phyloP scores from a whole-genome alignment of 2,888 invertebrate genomes.

The Mythimna vitellina region DNA sequence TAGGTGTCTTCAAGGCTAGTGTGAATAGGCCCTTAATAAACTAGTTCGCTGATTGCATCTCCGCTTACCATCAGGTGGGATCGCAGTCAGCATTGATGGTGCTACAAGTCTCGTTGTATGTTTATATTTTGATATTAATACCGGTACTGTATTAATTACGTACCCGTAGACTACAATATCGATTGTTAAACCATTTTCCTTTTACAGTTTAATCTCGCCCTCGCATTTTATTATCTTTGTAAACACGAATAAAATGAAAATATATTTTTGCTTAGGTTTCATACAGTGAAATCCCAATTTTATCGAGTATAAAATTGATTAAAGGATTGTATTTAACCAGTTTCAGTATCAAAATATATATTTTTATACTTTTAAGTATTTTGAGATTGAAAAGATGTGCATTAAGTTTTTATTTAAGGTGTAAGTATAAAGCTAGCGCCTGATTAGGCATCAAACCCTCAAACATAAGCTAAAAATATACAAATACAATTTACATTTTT shows the following conservation, averaged over 20 bases:
- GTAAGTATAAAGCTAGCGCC: no score
- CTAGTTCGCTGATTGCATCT: no score
- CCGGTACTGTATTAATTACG: constrained; percentile 24
- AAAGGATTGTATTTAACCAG: constrained; percentile 10
- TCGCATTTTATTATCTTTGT: constrained; percentile 28
- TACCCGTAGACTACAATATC: constrained; percentile 9
- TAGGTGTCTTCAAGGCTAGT: no score
- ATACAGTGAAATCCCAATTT: constrained; percentile 17
- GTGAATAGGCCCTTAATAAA: no score
- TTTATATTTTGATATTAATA: constrained; percentile 13
- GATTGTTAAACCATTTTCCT: constrained; percentile 28
- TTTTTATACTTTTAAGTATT: neutral
- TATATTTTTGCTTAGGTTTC: constrained; percentile 16
- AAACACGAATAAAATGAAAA: constrained; percentile 38
- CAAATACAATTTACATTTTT: neutral
- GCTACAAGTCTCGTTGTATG: neutral
- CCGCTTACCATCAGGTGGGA: no score
- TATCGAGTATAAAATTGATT: constrained; percentile 19
- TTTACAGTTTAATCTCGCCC: constrained; percentile 38
- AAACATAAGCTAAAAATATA: no score
- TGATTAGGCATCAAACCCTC: neutral
- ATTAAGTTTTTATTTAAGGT: no score
- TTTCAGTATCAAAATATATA: neutral
- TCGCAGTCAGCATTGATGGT: no score
- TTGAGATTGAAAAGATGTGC: neutral